phyloP scores from a whole-genome alignment of 2,888 invertebrate genomes.

The Lithosia quadra region DNA sequence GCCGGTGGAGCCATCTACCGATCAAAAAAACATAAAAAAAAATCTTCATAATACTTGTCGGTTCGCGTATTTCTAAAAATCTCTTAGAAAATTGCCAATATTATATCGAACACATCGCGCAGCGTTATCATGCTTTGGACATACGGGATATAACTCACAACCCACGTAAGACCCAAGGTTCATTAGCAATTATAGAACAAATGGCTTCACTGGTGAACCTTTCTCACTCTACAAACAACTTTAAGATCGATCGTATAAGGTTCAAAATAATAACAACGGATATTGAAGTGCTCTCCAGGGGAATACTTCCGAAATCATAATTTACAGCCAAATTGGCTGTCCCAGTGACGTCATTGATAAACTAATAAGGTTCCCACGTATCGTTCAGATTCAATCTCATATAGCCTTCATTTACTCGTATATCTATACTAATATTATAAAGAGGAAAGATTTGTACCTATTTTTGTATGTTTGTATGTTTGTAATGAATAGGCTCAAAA shows the following conservation, averaged over 20 bases:
- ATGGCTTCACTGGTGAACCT: not conserved
- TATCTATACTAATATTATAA: not conserved
- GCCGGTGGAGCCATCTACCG: too few species aligned
- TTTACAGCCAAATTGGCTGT: constrained; percentile 6
- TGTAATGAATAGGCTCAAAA: too few species aligned
- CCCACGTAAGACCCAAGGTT: constrained; percentile 2
- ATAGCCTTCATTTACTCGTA: not conserved
- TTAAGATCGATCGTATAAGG: not conserved
- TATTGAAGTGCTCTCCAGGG: not conserved
- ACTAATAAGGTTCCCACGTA: not conserved
- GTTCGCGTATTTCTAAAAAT: too few species aligned
- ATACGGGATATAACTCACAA: not conserved
- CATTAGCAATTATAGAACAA: constrained; percentile 5
- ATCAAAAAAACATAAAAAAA: too few species aligned
- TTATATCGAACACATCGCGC: not conserved
- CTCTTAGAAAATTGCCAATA: not conserved
- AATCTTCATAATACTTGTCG: too few species aligned
- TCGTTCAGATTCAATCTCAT: constrained; percentile 3
- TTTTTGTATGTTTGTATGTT: too few species aligned
- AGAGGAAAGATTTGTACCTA: not conserved
- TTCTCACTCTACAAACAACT: not conserved
- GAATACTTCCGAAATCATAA: constrained; percentile 10
- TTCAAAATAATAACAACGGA: not conserved
- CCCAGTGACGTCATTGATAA: constrained; percentile 8
- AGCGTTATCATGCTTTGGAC: not conserved